phyloP scores from a whole-genome alignment of 2,797 vertebrate species.

The Pseudocheirus occidentalis region DNA sequence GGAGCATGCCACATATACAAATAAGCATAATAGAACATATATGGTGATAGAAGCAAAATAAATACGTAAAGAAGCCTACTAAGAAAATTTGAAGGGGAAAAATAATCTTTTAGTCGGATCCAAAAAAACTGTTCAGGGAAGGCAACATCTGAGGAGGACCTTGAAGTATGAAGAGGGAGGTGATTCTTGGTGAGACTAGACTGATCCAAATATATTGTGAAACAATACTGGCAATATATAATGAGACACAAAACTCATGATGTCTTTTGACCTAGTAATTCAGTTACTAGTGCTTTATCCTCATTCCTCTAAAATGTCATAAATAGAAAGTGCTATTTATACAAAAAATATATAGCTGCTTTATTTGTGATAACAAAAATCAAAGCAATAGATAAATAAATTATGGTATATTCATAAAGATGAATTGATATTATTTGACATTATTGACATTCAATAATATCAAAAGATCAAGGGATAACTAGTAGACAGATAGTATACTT shows the following conservation, averaged over 20 bases:
- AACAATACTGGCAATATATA: not conserved
- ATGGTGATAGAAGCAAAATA: too few relatives aligned
- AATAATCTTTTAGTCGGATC: too few relatives aligned
- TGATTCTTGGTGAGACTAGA: not conserved
- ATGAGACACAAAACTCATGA: not conserved
- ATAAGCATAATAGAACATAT: not conserved
- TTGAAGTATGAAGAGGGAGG: not conserved
- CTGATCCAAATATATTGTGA: not conserved
- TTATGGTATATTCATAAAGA: not conserved
- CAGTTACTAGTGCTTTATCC: not conserved
- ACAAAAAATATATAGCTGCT: not conserved
- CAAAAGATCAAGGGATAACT: not conserved
- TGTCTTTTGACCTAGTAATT: not conserved
- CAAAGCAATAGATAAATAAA: not conserved
- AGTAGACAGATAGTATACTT: not conserved
- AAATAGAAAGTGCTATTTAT: not conserved
- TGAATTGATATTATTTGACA: too few relatives aligned
- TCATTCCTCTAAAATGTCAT: not conserved
- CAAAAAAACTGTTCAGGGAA: not conserved
- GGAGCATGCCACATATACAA: not conserved
- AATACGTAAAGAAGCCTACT: too few relatives aligned
- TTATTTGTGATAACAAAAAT: not conserved
- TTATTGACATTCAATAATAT: too few relatives aligned
- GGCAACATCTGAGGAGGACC: not conserved
- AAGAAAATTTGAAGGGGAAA: too few relatives aligned